Conservation (phyloP, 1,140 invertebrate species). For the Cepaea nemoralis region DNA sequence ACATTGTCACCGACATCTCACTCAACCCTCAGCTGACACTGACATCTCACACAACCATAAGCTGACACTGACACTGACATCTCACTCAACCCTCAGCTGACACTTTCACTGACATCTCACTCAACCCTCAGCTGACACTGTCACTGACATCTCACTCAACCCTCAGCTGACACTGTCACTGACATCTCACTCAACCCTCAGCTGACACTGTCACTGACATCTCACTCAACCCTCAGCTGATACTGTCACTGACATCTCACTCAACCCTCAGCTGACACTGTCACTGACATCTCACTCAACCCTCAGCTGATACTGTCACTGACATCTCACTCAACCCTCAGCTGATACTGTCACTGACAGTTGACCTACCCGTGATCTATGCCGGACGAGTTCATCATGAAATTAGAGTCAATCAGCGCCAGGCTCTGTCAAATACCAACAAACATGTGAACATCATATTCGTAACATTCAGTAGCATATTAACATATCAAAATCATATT, state of each 20-base stretch:
- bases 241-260: neutral
- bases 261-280: neutral
- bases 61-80: no score
- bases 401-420: constrained; percentile 62
- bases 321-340: neutral
- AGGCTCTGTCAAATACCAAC: constrained; percentile 53
- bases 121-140: no score
- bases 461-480: neutral
- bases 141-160: no score
- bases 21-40: no score
- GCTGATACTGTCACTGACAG: neutral
- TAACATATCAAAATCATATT: no score
- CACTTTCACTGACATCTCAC: no score
- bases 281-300: neutral
- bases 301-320: neutral
- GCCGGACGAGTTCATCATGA: constrained; percentile 56
- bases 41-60: no score
- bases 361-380: constrained; percentile 52
- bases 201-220: no score
- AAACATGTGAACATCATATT: neutral
- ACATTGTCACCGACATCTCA: neutral
- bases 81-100: no score
- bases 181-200: no score
- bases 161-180: no score
- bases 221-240: neutral